Conservation (phyloP, 2,888 invertebrate species). For the Odontocerum albicorne region DNA sequence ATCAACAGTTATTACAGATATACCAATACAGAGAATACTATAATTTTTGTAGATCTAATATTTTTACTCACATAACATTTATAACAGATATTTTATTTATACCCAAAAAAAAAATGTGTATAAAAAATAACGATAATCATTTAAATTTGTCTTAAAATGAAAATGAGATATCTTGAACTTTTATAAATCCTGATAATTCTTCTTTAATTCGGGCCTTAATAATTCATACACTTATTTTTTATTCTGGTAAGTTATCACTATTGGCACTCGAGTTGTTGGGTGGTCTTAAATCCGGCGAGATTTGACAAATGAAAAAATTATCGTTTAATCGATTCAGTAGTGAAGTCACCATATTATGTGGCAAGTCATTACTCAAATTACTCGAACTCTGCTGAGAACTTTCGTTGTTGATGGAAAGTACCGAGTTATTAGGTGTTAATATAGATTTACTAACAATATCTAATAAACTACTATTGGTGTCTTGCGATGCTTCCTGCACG, state of each 20-base stretch:
- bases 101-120: no score
- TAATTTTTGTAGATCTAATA: no score
- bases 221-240: no score
- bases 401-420: slow-evolving; percentile 21
- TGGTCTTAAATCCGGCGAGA: background rate
- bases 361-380: background rate
- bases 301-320: slow-evolving; percentile 4
- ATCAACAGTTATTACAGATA: no score
- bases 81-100: no score
- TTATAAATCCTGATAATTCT: no score
- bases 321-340: slow-evolving; percentile 14
- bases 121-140: no score
- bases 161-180: no score
- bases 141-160: no score
- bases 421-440: slow-evolving; percentile 20
- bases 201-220: no score
- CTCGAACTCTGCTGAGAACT: background rate
- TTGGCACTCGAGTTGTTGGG: slow-evolving; percentile 6
- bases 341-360: slow-evolving; percentile 5
- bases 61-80: no score
- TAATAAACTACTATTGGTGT: slow-evolving; percentile 13
- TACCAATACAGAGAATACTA: no score
- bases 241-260: background rate
- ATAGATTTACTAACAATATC: slow-evolving; percentile 24
- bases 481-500: background rate